Base-by-base conservation (phyloP, 2,113 vertebrate species). In the Varanus salvator region DNA sequence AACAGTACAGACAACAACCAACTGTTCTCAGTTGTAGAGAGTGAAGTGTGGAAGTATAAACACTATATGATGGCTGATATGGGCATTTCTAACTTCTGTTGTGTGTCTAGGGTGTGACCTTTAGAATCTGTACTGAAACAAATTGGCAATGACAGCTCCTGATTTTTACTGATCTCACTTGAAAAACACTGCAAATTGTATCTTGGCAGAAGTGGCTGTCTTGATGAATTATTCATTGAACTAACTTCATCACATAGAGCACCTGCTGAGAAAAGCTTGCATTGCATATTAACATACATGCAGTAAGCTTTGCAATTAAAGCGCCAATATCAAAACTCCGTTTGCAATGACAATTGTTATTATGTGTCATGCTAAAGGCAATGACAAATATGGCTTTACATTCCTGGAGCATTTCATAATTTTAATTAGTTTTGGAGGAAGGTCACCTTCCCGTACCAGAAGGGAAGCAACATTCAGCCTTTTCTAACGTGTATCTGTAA, bases 201-300 rank as follows among this genome's bases (percentile, higher is more conserved):
- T 96, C 93, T 95, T 91, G 92, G 93, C 85, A 93, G 86, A 95
- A 96, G 91, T 92, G 83, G 87, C 90, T 93, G 93, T 91, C 92
- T 77, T 81, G 88, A 92, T 96, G 92, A 96, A 96, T 97, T 95
- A 96, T 96, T 97, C 95, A 97, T 96, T 85, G 93, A 93, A 93
- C 90, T 90, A 72, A 57, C 84, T 95, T 94, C 93, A 94, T 93
- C 88, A 94, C 87, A 75, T 90, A 86, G 87, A 93, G 82, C 85
- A 96, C 96, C 96, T 97, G 96, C 96, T 95, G 94, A 92, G 94
- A 95, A 92, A 91, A 85, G 91, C 94, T 94, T 93, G 38, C 80
- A 78, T 91, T 89, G 87, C 91, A 92, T 94, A 92, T 91, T 93
- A 93, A 95, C 94, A 88, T 92, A 72, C 82, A 90, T 95, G 91